These are phyloP conservation scores for Cyprinodon tularosa DNA, from an alignment of 2,113 vertebrate genomes.

Conservation along the genomic window DNA sequence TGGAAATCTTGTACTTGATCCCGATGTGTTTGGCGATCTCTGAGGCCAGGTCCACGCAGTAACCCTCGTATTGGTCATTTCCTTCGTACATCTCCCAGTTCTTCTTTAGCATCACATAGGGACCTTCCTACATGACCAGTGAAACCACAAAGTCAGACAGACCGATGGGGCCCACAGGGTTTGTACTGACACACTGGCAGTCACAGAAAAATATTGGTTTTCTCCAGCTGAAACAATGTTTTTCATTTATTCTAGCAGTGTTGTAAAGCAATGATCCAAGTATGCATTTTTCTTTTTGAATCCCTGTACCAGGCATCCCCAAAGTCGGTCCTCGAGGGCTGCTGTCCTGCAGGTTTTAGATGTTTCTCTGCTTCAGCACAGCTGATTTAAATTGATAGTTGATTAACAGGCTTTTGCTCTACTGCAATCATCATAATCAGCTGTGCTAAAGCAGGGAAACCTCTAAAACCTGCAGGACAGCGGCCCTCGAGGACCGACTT, in stretches of 20 bases:
- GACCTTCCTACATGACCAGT: constrained; percentile 94
- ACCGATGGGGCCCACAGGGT: constrained; percentile 8
- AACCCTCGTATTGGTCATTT: constrained; percentile 98
- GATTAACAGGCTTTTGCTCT: too few relatives aligned
- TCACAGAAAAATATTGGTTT: constrained; percentile 16
- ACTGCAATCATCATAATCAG: too few relatives aligned
- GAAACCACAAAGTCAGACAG: constrained; percentile 62
- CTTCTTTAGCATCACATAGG: constrained; percentile 99
- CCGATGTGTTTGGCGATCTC: constrained; percentile 99
- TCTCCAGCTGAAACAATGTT: neutral
- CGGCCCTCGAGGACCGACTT: too few relatives aligned
- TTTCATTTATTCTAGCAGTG: neutral
- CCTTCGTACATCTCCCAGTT: constrained; percentile 98
- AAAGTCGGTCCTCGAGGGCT: too few relatives aligned
- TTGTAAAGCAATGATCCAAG: constrained; percentile 5
- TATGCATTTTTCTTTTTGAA: too few relatives aligned
- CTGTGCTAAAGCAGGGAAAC: too few relatives aligned
- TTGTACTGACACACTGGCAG: constrained; percentile 14
- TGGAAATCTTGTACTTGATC: constrained; percentile 99
- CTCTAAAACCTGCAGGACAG: too few relatives aligned
- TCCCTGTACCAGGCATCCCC: too few relatives aligned
- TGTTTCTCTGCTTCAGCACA: too few relatives aligned
- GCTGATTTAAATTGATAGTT: too few relatives aligned
- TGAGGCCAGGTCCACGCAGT: constrained; percentile 98
- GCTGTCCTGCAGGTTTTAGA: too few relatives aligned